These are phyloP conservation scores for Engystomops pustulosus DNA, from an alignment of 2,113 vertebrate species.

Conservation along the genomic window DNA sequence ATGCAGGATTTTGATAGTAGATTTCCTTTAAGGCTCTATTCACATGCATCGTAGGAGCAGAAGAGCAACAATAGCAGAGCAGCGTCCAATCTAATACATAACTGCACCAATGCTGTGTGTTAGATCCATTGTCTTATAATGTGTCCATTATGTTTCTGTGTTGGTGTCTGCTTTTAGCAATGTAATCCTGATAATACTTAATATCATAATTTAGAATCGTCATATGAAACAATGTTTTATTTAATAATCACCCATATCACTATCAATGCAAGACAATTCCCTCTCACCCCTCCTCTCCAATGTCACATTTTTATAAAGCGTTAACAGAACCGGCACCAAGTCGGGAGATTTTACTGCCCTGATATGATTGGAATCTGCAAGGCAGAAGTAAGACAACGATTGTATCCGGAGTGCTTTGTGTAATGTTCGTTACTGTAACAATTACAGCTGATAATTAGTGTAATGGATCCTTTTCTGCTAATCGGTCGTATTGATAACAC, in stretches of 20 bases:
- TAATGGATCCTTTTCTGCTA: conserved; percentile 15
- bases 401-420: background rate
- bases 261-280: background rate
- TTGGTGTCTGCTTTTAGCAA: background rate
- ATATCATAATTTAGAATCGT: background rate
- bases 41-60: no score
- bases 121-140: no score
- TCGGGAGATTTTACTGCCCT: background rate
- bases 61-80: no score
- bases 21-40: no score
- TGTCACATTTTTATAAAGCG: background rate
- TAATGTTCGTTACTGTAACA: conserved; percentile 19
- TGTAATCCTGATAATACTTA: background rate
- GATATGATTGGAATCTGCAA: background rate
- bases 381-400: background rate
- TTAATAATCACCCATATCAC: background rate
- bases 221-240: background rate
- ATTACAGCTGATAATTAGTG: conserved; percentile 21
- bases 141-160: no score
- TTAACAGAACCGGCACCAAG: background rate
- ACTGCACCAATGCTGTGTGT: no score
- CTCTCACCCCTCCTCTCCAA: background rate
- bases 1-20: no score
- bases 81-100: no score
- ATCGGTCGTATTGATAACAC: background rate